phyloP scores from a whole-genome alignment of 2,888 invertebrate genomes.

The Cheilosia scutellata region DNA sequence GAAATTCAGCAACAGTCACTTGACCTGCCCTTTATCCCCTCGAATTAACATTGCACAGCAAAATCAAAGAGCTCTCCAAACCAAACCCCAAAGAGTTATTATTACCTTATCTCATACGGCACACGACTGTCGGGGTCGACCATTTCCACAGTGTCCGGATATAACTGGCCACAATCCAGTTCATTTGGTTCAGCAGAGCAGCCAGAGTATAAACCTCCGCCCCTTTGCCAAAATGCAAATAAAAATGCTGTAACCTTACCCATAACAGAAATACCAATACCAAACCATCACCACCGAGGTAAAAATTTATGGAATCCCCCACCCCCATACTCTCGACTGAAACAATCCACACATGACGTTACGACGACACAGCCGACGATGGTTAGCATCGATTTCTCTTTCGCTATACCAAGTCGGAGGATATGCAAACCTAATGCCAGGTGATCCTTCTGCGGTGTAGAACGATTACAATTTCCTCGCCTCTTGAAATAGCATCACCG shows the following conservation, averaged over 20 bases:
- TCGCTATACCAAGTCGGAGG: constrained; percentile 22
- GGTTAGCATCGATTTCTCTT: constrained; percentile 30
- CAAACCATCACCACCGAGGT: background rate
- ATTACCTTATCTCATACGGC: constrained; percentile 31
- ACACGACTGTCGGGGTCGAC: constrained; percentile 5
- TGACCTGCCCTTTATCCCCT: constrained; percentile 2
- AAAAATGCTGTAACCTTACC: background rate
- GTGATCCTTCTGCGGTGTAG: constrained; percentile 57
- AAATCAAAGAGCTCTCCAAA: constrained; percentile 12
- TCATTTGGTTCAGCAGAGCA: constrained; percentile 13
- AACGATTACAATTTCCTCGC: constrained; percentile 33
- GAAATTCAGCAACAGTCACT: constrained; percentile 27
- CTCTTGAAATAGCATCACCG: background rate
- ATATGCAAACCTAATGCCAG: constrained; percentile 58
- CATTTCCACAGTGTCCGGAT: constrained; percentile 23
- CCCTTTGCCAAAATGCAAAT: constrained; percentile 14
- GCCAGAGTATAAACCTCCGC: background rate
- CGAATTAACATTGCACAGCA: constrained; percentile 39
- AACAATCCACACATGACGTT: background rate
- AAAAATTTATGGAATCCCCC: constrained; percentile 46
- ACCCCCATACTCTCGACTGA: background rate
- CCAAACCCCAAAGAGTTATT: constrained; percentile 23
- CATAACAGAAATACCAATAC: constrained; percentile 14
- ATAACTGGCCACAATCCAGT: constrained; percentile 54
- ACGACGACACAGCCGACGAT: background rate